Base-by-base conservation (phyloP, 2,797 vertebrate species). In the Picus viridis region DNA sequence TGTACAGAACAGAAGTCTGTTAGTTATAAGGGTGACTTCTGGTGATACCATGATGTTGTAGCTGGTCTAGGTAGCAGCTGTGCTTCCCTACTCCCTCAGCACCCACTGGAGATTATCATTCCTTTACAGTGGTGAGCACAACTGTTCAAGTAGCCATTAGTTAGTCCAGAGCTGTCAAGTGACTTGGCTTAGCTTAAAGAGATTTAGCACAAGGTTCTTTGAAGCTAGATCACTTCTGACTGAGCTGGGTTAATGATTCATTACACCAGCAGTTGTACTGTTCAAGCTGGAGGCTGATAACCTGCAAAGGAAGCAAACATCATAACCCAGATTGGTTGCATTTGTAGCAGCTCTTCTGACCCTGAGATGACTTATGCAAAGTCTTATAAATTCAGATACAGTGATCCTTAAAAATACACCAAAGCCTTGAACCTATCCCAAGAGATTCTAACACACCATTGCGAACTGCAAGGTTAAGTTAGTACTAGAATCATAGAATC, bases 231-330 rank as follows among this genome's bases (percentile, higher is more conserved):
- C 74, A 65, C 77, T 58, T 64, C 91, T 80, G 72, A 9, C 77
- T 59, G 83, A 72, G 91, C 83, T 91, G 53, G 78, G 70, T 91
- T 81, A 88, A 92, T 90, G 90, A 54, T 67, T 92, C 88, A 47
- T 82, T 86, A 53, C 67, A 81, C 76, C 64, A 81, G 80, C 85
- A 75, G 73, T 92, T 92, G 89, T 86, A 85, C 91, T 92, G 86
- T 78, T 26, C 2, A 54, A 83, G 77, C 83, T 91, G 86, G 69
- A 72, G 56, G 77, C 67, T 81, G 90, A 86, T 30, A 65, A 90
- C 58, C 79, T 86, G 82, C 75, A 5, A 12, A 83, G 70, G 85
- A 91, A 58, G 59, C 9, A 83, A 71, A 4, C 2, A 68, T 41
- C 67, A 47, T 85, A 83, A 15, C 58, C 32, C 30, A 41, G 53